Percentiles rank a stretch among this genome's conserved stretches.
These are phyloP conservation scores for Hetaerina americana DNA, from an alignment of 1,140 invertebrate genomes.

Conservation along the genomic window DNA sequence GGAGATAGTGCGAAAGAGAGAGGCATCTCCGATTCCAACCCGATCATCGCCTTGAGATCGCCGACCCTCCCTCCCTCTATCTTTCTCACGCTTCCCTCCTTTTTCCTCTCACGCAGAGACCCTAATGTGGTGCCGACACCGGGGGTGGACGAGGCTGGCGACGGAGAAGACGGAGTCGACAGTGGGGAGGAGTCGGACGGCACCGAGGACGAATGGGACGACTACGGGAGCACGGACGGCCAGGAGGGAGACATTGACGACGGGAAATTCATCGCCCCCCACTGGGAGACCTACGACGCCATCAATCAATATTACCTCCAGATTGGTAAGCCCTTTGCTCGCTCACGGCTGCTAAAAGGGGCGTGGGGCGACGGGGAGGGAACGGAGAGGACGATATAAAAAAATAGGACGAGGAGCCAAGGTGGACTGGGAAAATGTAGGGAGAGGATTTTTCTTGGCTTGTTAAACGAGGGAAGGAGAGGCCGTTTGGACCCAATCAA, in stretches of 20 bases:
- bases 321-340: slow-evolving; percentile 46
- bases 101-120: neutral
- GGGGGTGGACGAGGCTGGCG: neutral
- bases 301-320: slow-evolving; percentile 80
- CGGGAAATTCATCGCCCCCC: slow-evolving; percentile 3
- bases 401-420: no score
- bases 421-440: no score
- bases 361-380: no score
- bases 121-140: neutral
- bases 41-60: no score
- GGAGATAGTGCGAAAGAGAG: no score
- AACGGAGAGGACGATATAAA: no score
- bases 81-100: no score
- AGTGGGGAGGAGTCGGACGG: neutral
- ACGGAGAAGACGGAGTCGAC: neutral
- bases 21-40: no score
- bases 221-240: neutral
- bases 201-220: neutral
- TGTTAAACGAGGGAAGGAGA: no score
- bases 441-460: no score
- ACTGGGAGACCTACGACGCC: slow-evolving; percentile 77
- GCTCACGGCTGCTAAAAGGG: slow-evolving; percentile 5
- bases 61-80: no score
- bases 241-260: neutral
- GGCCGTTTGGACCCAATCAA: no score